Base-by-base conservation (phyloP, 2,113 vertebrate species). In the Sander vitreus region DNA sequence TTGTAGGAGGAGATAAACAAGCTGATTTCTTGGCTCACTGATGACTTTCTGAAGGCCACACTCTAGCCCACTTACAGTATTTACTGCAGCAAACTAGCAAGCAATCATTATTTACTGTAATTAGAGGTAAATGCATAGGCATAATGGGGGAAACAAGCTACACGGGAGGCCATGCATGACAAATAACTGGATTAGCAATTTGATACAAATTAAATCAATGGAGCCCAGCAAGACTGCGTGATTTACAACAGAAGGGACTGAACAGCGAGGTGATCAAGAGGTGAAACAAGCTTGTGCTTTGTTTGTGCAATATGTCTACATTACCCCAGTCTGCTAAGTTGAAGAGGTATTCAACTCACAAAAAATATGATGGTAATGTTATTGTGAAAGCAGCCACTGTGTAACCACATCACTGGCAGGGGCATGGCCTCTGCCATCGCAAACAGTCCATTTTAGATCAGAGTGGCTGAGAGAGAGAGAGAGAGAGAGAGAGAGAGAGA, bases 121-220 rank as follows among this genome's bases (percentile, higher is more conserved):
- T 93, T 83, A 78, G 83, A 78, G 78, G 50, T 75, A 89, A 90
- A 92, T 86, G 83, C 81, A 89, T 71, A 63, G 59, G 69, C 90
- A 79, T 92, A 90, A 91, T 90, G 80, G 83, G 84, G 83, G 80
- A 91, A 91, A 91, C 83, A 90, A 83, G 85, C 91, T 76, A 63
- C 80, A 85, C 33, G 43, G 50, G 79, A 89, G 84, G 69, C 77
- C 85, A 83, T 76, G 83, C 84, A 85, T 88, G 87, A 94, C 62
- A 39, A 91, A 91, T 93, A 86, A 88, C 87, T 63, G 51, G 80
- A 92, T 93, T 92, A 91, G 85, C 78, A 89, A 88, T 92, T 91
- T 92, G 87, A 92, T 90, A 83, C 80, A 89, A 93, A 91, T 92
- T 80, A 84, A 92, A 94, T 93, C 88, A 93, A 86, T 83, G 81